Conservation (phyloP, 2,113 vertebrate species). For the Elaphurus davidianus region DNA sequence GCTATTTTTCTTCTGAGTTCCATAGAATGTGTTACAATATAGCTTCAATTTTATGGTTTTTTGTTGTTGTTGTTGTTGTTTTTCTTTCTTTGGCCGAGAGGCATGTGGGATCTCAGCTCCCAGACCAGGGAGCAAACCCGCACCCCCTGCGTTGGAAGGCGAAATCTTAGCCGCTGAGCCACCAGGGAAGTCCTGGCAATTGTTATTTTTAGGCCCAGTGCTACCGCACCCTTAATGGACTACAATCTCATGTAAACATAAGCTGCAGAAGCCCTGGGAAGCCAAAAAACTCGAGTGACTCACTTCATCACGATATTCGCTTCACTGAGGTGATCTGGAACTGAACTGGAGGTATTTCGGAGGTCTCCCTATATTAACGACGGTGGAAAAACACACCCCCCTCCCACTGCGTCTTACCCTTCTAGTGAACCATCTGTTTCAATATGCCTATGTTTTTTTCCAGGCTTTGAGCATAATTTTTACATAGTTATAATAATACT, state of each 20-base stretch:
- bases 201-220: neutral
- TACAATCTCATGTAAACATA: rapidly evolving
- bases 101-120: neutral
- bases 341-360: neutral
- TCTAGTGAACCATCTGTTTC: neutral
- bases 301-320: neutral
- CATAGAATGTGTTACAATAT: neutral
- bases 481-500: neutral
- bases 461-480: neutral
- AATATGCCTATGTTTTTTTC: neutral
- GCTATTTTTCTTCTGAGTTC: neutral
- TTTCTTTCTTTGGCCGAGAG: neutral
- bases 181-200: rapidly evolving
- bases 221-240: rapidly evolving
- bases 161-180: rapidly evolving
- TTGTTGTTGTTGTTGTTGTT: neutral
- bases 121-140: neutral
- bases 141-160: neutral
- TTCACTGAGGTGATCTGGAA: neutral
- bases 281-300: neutral
- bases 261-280: neutral
- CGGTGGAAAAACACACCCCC: neutral
- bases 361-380: no score
- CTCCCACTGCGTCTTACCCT: neutral
- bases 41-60: rapidly evolving